Evolutionary conservation across 2,113 vertebrate species (phyloP), one percentile per base, ranked within the genome.

Genomic region (Gobius niger): DNA sequence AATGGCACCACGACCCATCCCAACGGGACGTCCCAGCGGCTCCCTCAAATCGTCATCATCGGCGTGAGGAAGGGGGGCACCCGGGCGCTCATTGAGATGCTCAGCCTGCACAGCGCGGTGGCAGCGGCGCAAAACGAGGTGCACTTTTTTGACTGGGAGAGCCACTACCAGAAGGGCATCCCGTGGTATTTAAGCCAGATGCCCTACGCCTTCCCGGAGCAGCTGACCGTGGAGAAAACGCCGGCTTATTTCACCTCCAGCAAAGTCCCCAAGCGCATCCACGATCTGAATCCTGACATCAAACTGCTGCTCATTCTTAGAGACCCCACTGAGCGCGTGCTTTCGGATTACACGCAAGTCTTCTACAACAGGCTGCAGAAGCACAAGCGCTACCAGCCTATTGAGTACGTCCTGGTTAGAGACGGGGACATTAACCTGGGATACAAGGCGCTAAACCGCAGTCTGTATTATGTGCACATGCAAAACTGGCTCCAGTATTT

Each of bases 131-230:
- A 96, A 85, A 98, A 91, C 16, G 98, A 99, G 90, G 95, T 99
- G 54, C 98, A 99, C 88, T 99, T 98, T 88, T 99, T 98, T 14
- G 96, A 99, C 91, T 97, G 95, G 95, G 96, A 99, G 86, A 94
- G 93, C 64, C 94, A 97, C 75, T 99, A 95, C 67, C 86, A 91
- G 84, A 95, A 91, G 52, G 98, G 98, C 66, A 80, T 95, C 84
- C 74, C 92, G 12, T 99, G 98, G 98, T 99, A 99, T 74, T 83
- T 92, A 9, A 91, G 92, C 81, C 97, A 99, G 92, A 99, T 99
- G 98, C 98, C 98, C 0, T 90, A 93, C 66, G 93, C 95, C 0
- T 81, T 77, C 46, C 93, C 96, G 0, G 86, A 91, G 53, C 97
- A 99, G 91, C 90, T 96, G 74, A 99, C 96, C 0, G 94, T 96